These are phyloP conservation scores for Scolopax bukidnonensis DNA, from an alignment of 2,797 vertebrate genomes.

Conservation along the genomic window DNA sequence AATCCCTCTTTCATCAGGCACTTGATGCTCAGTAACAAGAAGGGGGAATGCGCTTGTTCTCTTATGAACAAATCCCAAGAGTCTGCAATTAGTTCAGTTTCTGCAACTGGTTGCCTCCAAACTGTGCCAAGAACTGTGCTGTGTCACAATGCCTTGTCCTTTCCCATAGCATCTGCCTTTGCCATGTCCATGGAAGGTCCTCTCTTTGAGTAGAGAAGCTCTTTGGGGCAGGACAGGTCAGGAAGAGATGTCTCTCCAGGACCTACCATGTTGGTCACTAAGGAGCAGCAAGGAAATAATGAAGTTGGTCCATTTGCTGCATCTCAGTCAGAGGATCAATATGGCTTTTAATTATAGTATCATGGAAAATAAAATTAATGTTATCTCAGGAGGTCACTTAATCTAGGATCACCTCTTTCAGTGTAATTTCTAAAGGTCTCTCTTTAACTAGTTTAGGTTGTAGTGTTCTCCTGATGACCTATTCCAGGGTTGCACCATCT, in stretches of 20 bases:
- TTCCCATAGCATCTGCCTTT: accelerated
- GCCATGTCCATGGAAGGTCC: not conserved
- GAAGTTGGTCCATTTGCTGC: not conserved
- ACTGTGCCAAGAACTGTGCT: not conserved
- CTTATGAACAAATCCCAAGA: not conserved
- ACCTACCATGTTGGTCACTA: not conserved
- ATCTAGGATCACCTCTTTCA: not conserved
- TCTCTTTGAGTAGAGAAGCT: not conserved
- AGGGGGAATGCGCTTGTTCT: not conserved
- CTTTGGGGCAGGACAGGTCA: not conserved
- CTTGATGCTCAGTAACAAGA: conserved; percentile 45
- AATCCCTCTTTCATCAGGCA: conserved; percentile 69
- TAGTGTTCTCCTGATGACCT: not conserved
- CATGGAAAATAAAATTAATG: not conserved
- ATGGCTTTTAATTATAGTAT: not conserved
- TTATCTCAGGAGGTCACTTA: not conserved
- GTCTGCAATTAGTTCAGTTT: conserved; percentile 17
- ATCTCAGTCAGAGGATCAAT: not conserved
- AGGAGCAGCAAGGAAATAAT: not conserved
- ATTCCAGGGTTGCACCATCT: not conserved
- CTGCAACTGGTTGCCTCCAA: not conserved
- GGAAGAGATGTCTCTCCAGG: not conserved
- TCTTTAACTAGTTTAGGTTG: not conserved
- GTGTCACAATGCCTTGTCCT: not conserved
- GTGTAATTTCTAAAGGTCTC: not conserved